Evolutionary conservation across 2,888 invertebrate genomes (phyloP).

Genomic region (Ametastegia equiseti): DNA sequence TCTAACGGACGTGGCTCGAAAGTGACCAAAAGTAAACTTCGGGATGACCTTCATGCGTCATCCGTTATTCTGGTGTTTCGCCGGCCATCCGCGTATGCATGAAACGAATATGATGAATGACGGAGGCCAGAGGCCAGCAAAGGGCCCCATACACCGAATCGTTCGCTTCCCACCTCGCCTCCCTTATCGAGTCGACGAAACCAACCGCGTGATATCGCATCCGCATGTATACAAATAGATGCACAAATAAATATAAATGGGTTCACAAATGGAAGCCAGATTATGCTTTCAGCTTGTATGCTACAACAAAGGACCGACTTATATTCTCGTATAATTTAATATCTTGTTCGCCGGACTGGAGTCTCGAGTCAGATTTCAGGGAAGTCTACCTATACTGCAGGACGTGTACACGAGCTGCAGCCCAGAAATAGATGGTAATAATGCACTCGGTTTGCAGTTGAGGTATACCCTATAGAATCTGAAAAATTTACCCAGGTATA

Average conservation of each 20-base stretch:
- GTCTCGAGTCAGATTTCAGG: not conserved
- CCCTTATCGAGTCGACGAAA: too few relatives aligned
- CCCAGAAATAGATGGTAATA: constrained; percentile 2
- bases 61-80: constrained; percentile 28
- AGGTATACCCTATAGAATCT: not conserved
- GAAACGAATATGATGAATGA: constrained; percentile 12
- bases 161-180: not conserved
- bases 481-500: constrained; percentile 29
- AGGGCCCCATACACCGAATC: not conserved
- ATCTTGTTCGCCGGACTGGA: not conserved
- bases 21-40: constrained; percentile 36
- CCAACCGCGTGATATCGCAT: too few relatives aligned
- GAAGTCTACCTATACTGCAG: too few relatives aligned
- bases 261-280: not conserved
- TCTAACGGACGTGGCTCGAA: constrained; percentile 43
- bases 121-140: not conserved
- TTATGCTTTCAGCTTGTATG: not conserved
- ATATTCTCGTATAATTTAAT: not conserved
- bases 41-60: constrained; percentile 37
- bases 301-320: not conserved
- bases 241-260: not conserved
- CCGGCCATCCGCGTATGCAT: not conserved
- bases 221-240: too few relatives aligned
- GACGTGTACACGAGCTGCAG: too few relatives aligned
- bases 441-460: not conserved